Conservation (phyloP, 2,888 invertebrate genomes). For the Tetranychus piercei region DNA sequence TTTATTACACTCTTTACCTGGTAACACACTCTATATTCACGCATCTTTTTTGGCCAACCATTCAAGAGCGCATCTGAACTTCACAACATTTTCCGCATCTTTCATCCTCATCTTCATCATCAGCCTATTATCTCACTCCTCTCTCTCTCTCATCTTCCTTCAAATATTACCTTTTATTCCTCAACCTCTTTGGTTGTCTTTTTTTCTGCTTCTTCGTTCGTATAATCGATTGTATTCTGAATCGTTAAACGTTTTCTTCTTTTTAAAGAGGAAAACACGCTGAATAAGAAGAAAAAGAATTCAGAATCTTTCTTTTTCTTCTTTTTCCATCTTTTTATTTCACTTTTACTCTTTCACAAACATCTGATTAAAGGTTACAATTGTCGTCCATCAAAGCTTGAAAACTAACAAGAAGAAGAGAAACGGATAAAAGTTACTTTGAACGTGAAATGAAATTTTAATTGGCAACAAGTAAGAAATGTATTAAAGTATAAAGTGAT, state of each 20-base stretch:
- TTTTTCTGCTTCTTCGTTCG: neutral
- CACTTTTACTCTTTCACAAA: neutral
- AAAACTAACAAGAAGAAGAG: neutral
- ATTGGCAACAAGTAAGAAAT: neutral
- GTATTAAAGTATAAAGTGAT: neutral
- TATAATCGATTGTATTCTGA: neutral
- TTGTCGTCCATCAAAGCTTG: neutral
- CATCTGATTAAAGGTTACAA: neutral
- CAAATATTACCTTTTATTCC: neutral
- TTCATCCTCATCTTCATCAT: neutral
- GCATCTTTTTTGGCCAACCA: neutral
- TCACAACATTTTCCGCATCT: neutral
- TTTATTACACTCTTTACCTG: neutral
- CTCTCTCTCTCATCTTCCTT: neutral
- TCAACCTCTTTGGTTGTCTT: neutral
- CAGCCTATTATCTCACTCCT: neutral
- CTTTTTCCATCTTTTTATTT: neutral
- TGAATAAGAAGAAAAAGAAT: too few relatives aligned
- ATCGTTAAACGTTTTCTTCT: neutral
- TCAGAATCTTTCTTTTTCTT: too few relatives aligned
- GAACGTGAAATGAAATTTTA: slow-evolving; percentile 1
- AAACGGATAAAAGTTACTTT: neutral
- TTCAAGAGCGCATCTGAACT: neutral
- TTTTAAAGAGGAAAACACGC: too few relatives aligned
- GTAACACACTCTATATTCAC: neutral